Evolutionary conservation across 2,888 invertebrate genomes (phyloP).

Genomic region (Drosophila recens): DNA sequence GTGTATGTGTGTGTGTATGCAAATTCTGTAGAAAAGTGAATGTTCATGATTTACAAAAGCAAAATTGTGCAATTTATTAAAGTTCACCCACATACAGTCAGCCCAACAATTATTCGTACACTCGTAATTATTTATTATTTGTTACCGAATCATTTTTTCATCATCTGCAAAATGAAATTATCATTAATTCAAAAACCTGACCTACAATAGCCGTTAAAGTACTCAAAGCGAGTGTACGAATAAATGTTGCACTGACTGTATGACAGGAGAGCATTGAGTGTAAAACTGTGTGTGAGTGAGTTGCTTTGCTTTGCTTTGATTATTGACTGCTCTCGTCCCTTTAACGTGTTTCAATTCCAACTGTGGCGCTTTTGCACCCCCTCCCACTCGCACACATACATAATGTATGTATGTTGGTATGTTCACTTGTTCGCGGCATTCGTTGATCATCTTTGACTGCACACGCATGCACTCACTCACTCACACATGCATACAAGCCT

Average conservation of each 20-base stretch:
- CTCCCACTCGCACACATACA: conserved; percentile 6
- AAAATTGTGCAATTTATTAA: conserved; percentile 9
- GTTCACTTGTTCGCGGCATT: conserved; percentile 56
- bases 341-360: conserved; percentile 56
- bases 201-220: no score
- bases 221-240: neutral
- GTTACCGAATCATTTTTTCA: no score
- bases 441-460: conserved; percentile 60
- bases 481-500: neutral
- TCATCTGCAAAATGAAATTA: no score
- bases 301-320: conserved; percentile 45
- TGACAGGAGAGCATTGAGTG: conserved; percentile 16
- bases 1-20: neutral
- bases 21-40: conserved; percentile 12
- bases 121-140: neutral
- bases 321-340: conserved; percentile 45
- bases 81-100: neutral
- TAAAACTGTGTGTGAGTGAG: neutral
- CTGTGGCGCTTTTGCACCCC: conserved; percentile 46
- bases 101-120: neutral
- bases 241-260: neutral
- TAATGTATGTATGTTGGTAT: conserved; percentile 12
- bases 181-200: neutral
- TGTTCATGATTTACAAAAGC: conserved; percentile 9
- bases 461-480: conserved; percentile 15